These are phyloP conservation scores for Adelphocoris suturalis DNA, from an alignment of 2,888 invertebrate species.

Conservation along the genomic window DNA sequence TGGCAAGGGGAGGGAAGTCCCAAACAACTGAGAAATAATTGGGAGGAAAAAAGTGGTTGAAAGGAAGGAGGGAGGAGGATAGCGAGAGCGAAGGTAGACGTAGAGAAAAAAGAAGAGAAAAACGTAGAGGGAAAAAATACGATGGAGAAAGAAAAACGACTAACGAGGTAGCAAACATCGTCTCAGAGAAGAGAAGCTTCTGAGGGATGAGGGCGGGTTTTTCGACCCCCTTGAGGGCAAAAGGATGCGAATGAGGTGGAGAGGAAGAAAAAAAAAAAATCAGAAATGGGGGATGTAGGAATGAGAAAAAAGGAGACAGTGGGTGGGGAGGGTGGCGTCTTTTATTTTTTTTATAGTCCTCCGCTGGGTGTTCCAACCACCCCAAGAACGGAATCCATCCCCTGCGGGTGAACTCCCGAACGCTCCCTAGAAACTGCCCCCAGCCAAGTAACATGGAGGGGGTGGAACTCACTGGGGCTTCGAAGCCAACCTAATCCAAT, in stretches of 20 bases:
- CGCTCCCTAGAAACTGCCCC: neutral
- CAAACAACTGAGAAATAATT: slow-evolving; percentile 58
- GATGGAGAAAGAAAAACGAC: slow-evolving; percentile 34
- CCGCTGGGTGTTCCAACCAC: neutral
- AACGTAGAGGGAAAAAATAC: neutral
- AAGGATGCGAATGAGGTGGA: slow-evolving; percentile 20
- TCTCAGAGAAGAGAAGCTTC: slow-evolving; percentile 29
- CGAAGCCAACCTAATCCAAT: slow-evolving; percentile 18
- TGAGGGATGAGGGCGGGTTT: slow-evolving; percentile 40
- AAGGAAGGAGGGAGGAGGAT: neutral
- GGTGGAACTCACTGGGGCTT: neutral
- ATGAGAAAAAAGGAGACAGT: neutral
- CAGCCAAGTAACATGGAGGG: slow-evolving; percentile 19
- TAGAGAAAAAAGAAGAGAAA: neutral
- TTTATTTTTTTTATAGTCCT: neutral
- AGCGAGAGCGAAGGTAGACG: neutral
- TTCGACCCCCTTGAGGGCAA: slow-evolving; percentile 6
- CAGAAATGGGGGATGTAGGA: slow-evolving; percentile 20
- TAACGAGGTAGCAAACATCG: slow-evolving; percentile 67
- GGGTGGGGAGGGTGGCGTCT: slow-evolving; percentile 26
- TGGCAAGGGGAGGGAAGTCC: neutral
- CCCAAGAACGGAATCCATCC: neutral
- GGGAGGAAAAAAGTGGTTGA: slow-evolving; percentile 25
- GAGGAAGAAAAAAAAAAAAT: slow-evolving; percentile 7
- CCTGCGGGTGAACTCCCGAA: neutral